A percentile compares a stretch with the other conserved stretches of the same genome.
These are phyloP conservation scores for Parasteatoda tepidariorum DNA, from an alignment of 1,140 invertebrate species.

Conservation along the genomic window DNA sequence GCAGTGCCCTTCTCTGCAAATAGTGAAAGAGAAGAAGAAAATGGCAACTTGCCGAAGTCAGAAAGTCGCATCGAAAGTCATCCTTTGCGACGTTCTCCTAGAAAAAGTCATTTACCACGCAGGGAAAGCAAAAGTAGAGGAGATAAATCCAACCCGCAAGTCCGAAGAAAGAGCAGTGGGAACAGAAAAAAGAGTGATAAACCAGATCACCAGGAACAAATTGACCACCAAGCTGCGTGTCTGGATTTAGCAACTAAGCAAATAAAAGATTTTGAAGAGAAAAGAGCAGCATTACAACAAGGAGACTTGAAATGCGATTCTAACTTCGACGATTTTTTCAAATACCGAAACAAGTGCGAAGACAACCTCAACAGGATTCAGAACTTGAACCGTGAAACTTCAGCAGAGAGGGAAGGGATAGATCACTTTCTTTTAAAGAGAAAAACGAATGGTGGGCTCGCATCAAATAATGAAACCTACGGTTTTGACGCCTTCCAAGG, in stretches of 20 bases:
- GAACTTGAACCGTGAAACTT: slow-evolving; percentile 22
- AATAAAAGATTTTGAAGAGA: not conserved
- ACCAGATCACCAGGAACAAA: not conserved
- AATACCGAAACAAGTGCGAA: slow-evolving; percentile 39
- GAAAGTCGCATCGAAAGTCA: not conserved
- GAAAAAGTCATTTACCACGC: slow-evolving; percentile 12
- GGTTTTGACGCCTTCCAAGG: slow-evolving; percentile 18
- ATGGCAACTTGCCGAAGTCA: not conserved
- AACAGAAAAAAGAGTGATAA: not conserved
- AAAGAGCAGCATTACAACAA: not conserved
- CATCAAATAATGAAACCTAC: not conserved
- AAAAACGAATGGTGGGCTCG: slow-evolving; percentile 8
- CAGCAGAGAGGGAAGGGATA: not conserved
- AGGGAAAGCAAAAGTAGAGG: slow-evolving; percentile 12
- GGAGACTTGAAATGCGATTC: not conserved
- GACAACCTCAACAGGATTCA: slow-evolving; percentile 47
- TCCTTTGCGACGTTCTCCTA: slow-evolving; percentile 3
- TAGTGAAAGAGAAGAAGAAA: slow-evolving; percentile 5
- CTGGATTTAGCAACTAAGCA: not conserved
- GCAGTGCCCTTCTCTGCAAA: slow-evolving; percentile 26
- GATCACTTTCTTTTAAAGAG: slow-evolving; percentile 10
- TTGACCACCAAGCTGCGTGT: not conserved
- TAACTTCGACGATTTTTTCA: slow-evolving; percentile 25
- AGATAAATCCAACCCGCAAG: not conserved
- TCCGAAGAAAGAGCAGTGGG: slow-evolving; percentile 15